A percentile compares a stretch with the other conserved stretches of the same genome.
Evolutionary conservation across 2,797 vertebrate genomes (phyloP).

Genomic region (Rhynchotus rufescens): DNA sequence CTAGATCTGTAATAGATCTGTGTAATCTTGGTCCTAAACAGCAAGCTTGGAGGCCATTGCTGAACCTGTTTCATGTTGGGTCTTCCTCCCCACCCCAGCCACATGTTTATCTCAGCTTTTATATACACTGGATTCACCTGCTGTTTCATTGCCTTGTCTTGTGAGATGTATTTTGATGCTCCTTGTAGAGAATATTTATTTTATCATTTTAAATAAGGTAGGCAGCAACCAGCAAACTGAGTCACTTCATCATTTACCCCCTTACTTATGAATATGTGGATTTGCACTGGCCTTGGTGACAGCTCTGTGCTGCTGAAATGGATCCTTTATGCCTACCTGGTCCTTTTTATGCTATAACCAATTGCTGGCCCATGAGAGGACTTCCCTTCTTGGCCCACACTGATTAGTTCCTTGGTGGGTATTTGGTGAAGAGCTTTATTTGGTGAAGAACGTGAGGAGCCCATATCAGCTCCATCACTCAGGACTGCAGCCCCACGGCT

Average conservation of each 20-base stretch:
- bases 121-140: background rate
- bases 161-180: background rate
- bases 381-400: background rate
- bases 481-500: background rate
- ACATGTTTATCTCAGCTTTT: background rate
- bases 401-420: background rate
- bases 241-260: background rate
- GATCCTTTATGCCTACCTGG: background rate
- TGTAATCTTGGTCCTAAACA: background rate
- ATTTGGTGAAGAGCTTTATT: background rate
- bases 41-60: background rate
- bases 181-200: background rate
- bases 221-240: background rate
- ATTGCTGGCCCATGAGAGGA: background rate
- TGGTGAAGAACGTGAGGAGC: background rate
- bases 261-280: background rate
- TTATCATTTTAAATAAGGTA: background rate
- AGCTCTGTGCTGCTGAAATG: background rate
- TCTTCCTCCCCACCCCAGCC: background rate
- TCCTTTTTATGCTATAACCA: background rate
- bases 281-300: background rate
- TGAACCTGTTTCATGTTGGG: background rate
- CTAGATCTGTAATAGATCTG: background rate
- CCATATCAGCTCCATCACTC: fast-evolving
- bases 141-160: background rate